Conservation (phyloP, 2,888 invertebrate genomes). For the Taenaris catops region DNA sequence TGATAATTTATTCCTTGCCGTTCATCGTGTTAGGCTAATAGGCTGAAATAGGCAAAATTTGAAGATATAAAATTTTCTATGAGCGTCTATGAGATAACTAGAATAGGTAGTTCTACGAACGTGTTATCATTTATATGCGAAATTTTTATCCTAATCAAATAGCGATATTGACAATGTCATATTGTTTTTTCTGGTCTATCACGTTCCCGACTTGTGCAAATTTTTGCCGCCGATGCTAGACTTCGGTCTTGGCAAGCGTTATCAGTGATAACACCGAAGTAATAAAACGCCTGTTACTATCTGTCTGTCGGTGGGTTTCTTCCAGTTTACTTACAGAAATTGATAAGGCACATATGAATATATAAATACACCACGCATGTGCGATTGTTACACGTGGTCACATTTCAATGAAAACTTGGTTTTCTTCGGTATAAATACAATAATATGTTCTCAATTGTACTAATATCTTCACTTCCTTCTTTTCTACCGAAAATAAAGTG, state of each 20-base stretch:
- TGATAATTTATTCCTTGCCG: no score
- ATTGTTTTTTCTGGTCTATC: constrained; percentile 20
- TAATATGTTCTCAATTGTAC: no score
- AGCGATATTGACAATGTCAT: constrained; percentile 20
- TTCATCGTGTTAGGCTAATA: no score
- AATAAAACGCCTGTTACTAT: constrained; percentile 19
- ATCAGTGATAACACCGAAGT: constrained; percentile 15
- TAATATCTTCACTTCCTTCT: no score
- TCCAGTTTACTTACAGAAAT: constrained; percentile 4
- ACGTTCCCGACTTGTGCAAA: constrained; percentile 24
- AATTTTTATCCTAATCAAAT: constrained; percentile 23
- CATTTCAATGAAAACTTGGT: no score
- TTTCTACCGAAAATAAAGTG: no score
- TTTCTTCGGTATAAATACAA: no score
- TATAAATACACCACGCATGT: no score
- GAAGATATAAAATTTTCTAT: no score
- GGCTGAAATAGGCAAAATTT: no score
- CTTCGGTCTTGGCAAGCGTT: constrained; percentile 19
- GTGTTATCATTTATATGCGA: constrained; percentile 15
- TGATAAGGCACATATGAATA: constrained; percentile 9
- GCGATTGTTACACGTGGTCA: no score
- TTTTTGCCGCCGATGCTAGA: constrained; percentile 15
- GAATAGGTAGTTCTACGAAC: not conserved
- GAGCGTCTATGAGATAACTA: no score
- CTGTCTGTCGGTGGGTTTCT: constrained; percentile 14